Evolutionary conservation across 30 jellyfish, hydroid and myxozoan genomes (phyloP).

Genomic region (Mastigias papua): DNA sequence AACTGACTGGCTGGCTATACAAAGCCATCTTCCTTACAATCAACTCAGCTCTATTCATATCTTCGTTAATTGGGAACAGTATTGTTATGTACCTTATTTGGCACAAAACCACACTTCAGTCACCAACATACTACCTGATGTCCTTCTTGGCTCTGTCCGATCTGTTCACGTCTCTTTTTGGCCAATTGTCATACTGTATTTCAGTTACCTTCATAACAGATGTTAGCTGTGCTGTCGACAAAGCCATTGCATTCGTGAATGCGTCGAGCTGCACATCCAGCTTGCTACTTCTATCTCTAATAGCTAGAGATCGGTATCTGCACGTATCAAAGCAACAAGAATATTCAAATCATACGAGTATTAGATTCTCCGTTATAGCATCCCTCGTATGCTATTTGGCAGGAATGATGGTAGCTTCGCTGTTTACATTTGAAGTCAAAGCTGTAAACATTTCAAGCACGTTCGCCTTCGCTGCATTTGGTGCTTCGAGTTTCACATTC

Average conservation of each 20-base stretch:
- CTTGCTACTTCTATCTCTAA: slow-evolving; percentile 40
- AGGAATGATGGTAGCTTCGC: slow-evolving; percentile 41
- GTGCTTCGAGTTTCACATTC: slow-evolving; percentile 44
- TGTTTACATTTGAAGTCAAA: slow-evolving; percentile 14
- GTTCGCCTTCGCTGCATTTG: slow-evolving; percentile 27
- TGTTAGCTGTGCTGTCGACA: slow-evolving; percentile 29
- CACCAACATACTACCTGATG: slow-evolving; percentile 52
- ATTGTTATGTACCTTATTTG: slow-evolving; percentile 46
- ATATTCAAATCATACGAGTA: slow-evolving; percentile 9
- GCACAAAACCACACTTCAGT: slow-evolving; percentile 4
- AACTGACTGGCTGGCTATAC: neutral
- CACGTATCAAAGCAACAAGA: slow-evolving; percentile 35
- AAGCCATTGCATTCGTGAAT: slow-evolving; percentile 35
- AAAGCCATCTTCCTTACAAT: neutral
- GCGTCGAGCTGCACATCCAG: slow-evolving; percentile 65
- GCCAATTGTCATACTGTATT: slow-evolving; percentile 37
- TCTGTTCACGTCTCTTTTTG: slow-evolving; percentile 46
- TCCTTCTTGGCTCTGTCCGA: slow-evolving; percentile 65
- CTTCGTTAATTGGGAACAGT: slow-evolving; percentile 47
- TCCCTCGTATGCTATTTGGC: neutral
- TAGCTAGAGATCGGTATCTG: slow-evolving; percentile 64
- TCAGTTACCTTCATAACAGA: slow-evolving; percentile 15
- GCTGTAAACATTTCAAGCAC: slow-evolving; percentile 13
- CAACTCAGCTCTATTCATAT: neutral
- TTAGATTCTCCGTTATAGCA: neutral